Evolutionary conservation across 2,113 vertebrate species (phyloP).

Genomic region (Xyliphius kryptos): DNA sequence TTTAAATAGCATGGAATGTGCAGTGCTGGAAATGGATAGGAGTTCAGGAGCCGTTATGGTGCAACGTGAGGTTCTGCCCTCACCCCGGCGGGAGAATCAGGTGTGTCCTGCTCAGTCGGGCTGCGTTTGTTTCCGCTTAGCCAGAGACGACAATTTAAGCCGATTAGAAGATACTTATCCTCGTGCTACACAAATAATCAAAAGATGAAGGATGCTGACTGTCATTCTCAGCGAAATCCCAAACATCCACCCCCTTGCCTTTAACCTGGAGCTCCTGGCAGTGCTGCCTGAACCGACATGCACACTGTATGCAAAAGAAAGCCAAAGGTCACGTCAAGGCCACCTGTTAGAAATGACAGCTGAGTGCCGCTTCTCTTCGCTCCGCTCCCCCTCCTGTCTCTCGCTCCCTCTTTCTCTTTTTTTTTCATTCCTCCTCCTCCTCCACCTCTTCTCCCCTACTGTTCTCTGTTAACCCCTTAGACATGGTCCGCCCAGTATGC

Average conservation of each 20-base stretch:
- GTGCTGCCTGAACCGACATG: conserved; percentile 32
- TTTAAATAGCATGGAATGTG: conserved; percentile 49
- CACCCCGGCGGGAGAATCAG: too few relatives aligned
- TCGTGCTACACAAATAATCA: too few relatives aligned
- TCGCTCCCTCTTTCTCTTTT: too few relatives aligned
- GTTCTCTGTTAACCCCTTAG: conserved; percentile 37
- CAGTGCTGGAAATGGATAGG: conserved; percentile 42
- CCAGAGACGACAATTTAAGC: too few relatives aligned
- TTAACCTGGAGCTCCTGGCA: conserved; percentile 19
- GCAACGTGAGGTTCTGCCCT: too few relatives aligned
- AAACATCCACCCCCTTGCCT: not conserved
- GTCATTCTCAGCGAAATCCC: not conserved
- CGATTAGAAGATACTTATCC: too few relatives aligned
- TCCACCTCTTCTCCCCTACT: not conserved
- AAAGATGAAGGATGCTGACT: conserved; percentile 11
- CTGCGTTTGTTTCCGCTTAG: not conserved
- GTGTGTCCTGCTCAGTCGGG: not conserved
- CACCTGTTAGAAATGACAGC: conserved; percentile 50
- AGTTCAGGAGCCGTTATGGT: conserved; percentile 30
- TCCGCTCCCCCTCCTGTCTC: conserved; percentile 7
- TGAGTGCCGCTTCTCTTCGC: conserved; percentile 35
- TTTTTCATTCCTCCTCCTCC: too few relatives aligned
- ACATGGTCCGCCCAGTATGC: conserved; percentile 29
- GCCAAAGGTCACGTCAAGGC: conserved; percentile 43
- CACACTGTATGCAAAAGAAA: conserved; percentile 36